Evolutionary conservation across 2,797 vertebrate species (phyloP).

Genomic region (Xerus rutilus): DNA sequence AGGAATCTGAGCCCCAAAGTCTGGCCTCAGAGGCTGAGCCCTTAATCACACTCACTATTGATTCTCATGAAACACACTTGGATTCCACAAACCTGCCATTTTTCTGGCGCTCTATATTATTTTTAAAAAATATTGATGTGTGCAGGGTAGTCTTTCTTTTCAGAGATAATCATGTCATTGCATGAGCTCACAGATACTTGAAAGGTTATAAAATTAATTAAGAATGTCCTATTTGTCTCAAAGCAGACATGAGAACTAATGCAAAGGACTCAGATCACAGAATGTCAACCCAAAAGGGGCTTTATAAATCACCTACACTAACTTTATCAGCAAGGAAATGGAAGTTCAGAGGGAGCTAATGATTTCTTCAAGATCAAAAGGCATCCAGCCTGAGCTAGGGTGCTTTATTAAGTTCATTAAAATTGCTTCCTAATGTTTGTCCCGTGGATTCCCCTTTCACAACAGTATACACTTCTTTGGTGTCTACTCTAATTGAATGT

Average conservation of each 20-base stretch:
- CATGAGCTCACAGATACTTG: neutral
- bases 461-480: neutral
- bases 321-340: neutral
- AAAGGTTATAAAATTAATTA: neutral
- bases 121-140: neutral
- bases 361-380: slow-evolving; percentile 41
- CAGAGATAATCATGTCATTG: neutral
- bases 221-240: neutral
- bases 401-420: neutral
- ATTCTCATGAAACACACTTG: neutral
- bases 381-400: neutral
- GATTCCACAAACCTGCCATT: neutral
- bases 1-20: neutral
- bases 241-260: neutral
- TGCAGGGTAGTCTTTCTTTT: neutral
- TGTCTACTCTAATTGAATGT: neutral
- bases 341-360: neutral
- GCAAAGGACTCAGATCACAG: neutral
- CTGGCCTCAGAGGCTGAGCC: neutral
- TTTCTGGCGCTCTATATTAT: neutral
- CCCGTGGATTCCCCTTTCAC: neutral
- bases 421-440: neutral
- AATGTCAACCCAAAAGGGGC: neutral
- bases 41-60: neutral
- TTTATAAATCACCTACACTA: neutral